Conservation (phyloP, 2,797 vertebrate species). For the Ambastaia sidthimunki region DNA sequence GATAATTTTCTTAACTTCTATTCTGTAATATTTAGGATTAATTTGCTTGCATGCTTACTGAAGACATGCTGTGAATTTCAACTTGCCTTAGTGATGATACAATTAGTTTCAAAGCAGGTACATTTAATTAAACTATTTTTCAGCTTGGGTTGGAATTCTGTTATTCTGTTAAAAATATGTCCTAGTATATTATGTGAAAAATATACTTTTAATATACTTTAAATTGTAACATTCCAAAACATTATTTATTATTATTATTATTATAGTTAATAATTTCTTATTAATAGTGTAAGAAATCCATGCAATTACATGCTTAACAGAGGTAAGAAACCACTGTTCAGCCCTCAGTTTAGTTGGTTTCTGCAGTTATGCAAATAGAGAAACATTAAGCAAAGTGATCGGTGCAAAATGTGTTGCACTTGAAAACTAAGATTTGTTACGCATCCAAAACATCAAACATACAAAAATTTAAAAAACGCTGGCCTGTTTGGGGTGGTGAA, state of each 20-base stretch:
- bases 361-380: background rate
- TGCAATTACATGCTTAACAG: background rate
- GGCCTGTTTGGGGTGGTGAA: conserved; percentile 26
- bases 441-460: conserved; percentile 20
- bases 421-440: conserved; percentile 1
- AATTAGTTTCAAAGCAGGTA: no score
- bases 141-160: no score
- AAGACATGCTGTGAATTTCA: conserved; percentile 64
- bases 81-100: conserved; percentile 59
- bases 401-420: conserved; percentile 8
- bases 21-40: background rate
- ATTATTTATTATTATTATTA: no score
- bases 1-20: conserved; percentile 41
- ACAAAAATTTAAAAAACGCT: conserved; percentile 36
- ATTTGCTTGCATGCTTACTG: no score
- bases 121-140: no score
- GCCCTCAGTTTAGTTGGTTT: background rate
- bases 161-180: no score
- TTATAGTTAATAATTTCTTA: no score
- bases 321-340: background rate
- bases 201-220: no score
- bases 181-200: no score
- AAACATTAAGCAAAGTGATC: background rate
- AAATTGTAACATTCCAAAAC: no score
- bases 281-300: background rate